Conservation (phyloP, 2,888 invertebrate species). For the Strigamia transsilvanica region DNA sequence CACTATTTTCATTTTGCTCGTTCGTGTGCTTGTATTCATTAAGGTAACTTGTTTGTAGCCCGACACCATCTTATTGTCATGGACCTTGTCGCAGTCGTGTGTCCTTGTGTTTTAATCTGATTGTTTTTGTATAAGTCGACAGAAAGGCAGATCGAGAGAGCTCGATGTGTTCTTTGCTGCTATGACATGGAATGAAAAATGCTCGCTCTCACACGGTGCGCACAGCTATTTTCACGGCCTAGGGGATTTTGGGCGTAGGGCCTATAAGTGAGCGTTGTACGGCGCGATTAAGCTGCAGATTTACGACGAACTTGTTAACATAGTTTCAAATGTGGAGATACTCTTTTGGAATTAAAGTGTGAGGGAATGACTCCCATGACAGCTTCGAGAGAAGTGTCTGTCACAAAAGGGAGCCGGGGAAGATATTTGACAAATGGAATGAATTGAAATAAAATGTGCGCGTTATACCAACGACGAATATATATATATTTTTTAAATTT, state of each 20-base stretch:
- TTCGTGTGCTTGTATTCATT: slow-evolving; percentile 22
- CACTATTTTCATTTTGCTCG: slow-evolving; percentile 32
- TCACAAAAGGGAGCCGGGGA: not conserved
- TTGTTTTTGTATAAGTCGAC: not conserved
- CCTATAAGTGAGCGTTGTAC: slow-evolving; percentile 42
- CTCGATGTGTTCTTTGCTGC: not conserved
- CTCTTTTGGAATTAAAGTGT: slow-evolving; percentile 33
- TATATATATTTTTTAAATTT: too few species aligned
- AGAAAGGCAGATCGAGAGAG: not conserved
- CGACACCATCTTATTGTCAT: slow-evolving; percentile 18
- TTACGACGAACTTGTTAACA: slow-evolving; percentile 28
- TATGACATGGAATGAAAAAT: slow-evolving; percentile 15
- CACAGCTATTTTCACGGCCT: slow-evolving; percentile 41
- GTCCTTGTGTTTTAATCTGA: slow-evolving; percentile 28
- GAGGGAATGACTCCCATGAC: slow-evolving; percentile 33
- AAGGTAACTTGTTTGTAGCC: slow-evolving; percentile 39
- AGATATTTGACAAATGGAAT: slow-evolving; percentile 4
- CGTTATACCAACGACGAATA: not conserved
- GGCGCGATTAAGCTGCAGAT: slow-evolving; percentile 37
- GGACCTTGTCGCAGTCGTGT: slow-evolving; percentile 1
- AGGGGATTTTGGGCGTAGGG: slow-evolving; percentile 27
- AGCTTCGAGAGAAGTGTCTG: slow-evolving; percentile 4
- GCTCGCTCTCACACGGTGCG: slow-evolving; percentile 29
- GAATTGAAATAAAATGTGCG: not conserved
- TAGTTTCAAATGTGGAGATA: slow-evolving; percentile 36